phyloP scores from a whole-genome alignment of 2,888 invertebrate species.

The Apotomis capreana region DNA sequence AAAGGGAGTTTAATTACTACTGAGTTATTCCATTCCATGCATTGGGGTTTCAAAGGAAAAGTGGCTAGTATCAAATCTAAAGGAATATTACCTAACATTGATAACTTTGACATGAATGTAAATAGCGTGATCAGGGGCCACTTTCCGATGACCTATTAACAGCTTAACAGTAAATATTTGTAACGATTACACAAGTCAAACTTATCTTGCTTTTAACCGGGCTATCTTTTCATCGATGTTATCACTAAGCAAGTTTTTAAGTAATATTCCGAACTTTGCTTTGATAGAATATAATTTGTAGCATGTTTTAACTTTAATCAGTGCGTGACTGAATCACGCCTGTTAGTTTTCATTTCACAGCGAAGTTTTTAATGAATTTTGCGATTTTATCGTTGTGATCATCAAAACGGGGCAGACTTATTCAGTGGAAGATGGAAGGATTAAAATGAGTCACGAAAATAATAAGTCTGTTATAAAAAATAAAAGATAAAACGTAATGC shows the following conservation, averaged over 20 bases:
- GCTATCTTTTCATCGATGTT: slow-evolving; percentile 25
- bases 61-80: not conserved
- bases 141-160: slow-evolving; percentile 33
- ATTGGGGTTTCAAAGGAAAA: not conserved
- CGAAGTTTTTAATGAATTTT: slow-evolving; percentile 26
- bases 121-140: slow-evolving; percentile 30
- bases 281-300: not conserved
- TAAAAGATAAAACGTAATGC: not conserved
- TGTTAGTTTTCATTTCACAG: slow-evolving; percentile 4
- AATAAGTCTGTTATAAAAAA: not conserved
- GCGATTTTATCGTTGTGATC: slow-evolving; percentile 22
- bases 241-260: not conserved
- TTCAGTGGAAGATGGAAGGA: slow-evolving; percentile 2
- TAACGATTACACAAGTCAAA: slow-evolving; percentile 14
- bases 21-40: not conserved
- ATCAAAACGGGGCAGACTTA: slow-evolving; percentile 13
- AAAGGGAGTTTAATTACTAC: not conserved
- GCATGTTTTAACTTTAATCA: slow-evolving; percentile 12
- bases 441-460: not conserved
- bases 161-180: slow-evolving; percentile 28
- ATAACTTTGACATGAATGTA: slow-evolving; percentile 14
- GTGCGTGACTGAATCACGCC: slow-evolving; percentile 24
- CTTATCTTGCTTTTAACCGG: slow-evolving; percentile 25
- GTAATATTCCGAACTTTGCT: not conserved
- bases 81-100: not conserved